These are phyloP conservation scores for Gasterosteus nipponicus DNA, from an alignment of 2,113 vertebrate genomes.

Conservation along the genomic window DNA sequence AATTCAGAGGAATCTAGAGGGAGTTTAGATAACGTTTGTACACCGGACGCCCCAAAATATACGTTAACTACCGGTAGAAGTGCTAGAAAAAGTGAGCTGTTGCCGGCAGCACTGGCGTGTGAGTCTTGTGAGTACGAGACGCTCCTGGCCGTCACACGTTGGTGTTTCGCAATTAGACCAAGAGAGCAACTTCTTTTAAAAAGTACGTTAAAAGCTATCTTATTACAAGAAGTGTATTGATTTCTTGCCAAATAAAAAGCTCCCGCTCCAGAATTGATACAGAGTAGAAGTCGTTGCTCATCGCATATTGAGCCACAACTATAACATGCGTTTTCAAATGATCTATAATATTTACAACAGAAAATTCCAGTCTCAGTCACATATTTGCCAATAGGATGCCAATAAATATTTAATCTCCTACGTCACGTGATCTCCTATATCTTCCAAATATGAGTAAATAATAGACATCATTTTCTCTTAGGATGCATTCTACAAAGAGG, in stretches of 20 bases:
- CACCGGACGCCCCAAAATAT: background rate
- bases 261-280: background rate
- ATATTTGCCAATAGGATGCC: background rate
- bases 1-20: background rate
- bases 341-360: background rate
- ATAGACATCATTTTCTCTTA: background rate
- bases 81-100: constrained; percentile 19
- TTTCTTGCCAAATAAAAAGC: background rate
- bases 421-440: background rate
- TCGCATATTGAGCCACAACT: background rate
- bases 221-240: background rate
- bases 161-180: constrained; percentile 18
- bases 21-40: background rate
- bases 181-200: background rate
- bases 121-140: constrained; percentile 18
- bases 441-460: background rate
- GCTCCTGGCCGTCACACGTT: constrained; percentile 23
- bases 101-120: constrained; percentile 25
- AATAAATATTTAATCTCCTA: background rate
- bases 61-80: background rate
- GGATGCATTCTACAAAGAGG: background rate
- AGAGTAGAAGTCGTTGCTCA: background rate
- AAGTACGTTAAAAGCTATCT: background rate
- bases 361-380: background rate
- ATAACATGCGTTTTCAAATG: background rate